These are phyloP conservation scores for Peromyscus melanophrys DNA, from an alignment of 2,797 vertebrate genomes.

Conservation along the genomic window DNA sequence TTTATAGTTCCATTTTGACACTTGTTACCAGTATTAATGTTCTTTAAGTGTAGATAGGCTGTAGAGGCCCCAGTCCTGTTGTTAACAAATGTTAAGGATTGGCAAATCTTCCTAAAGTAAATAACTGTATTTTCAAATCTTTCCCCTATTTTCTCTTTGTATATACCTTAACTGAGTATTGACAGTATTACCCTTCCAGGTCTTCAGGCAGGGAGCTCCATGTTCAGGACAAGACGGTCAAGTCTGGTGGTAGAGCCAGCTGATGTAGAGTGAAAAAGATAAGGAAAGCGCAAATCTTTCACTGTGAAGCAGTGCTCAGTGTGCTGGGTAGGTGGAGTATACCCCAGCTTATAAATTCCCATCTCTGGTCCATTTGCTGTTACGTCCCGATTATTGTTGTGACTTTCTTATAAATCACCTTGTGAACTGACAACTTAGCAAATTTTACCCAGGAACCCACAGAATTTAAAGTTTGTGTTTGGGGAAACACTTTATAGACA, in stretches of 20 bases:
- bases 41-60: conserved; percentile 10
- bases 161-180: neutral
- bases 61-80: neutral
- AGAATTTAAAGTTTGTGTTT: conserved; percentile 50
- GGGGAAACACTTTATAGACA: neutral
- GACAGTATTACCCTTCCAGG: neutral
- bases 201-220: neutral
- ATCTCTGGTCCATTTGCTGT: neutral
- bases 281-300: neutral
- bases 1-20: conserved; percentile 11
- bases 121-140: neutral
- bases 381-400: neutral
- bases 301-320: neutral
- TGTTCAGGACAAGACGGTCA: neutral
- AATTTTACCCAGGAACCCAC: conserved; percentile 1
- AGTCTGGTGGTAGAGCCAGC: neutral
- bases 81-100: neutral
- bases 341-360: neutral
- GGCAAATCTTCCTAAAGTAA: neutral
- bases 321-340: neutral
- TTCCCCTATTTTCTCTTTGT: neutral
- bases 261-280: neutral
- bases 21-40: conserved; percentile 16
- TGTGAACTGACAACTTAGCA: neutral
- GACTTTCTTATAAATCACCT: neutral